Percentiles rank a stretch among this genome's conserved stretches.
Conservation (phyloP, 1,140 invertebrate genomes). For the Apocrypta bakeri region DNA sequence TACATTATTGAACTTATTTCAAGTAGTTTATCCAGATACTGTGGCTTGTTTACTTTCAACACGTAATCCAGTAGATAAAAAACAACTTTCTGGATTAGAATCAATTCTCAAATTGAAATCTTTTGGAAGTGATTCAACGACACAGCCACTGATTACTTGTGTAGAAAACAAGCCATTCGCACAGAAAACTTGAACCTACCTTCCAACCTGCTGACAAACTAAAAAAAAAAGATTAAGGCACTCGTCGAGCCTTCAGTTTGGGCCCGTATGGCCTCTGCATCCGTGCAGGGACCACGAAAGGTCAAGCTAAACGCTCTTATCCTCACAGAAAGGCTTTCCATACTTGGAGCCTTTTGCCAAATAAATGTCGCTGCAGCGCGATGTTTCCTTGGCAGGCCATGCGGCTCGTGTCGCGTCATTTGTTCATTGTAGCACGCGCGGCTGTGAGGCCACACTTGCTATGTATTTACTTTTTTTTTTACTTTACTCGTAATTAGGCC, state of each 20-base stretch:
- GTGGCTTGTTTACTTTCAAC: conserved; percentile 15
- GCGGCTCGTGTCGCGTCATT: conserved; percentile 75
- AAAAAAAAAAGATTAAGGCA: conserved; percentile 60
- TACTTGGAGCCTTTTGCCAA: conserved; percentile 69
- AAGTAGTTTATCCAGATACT: not conserved
- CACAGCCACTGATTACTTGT: not conserved
- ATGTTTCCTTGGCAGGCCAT: conserved; percentile 74
- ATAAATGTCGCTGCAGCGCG: conserved; percentile 63
- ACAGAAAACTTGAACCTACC: conserved; percentile 61
- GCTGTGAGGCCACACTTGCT: conserved; percentile 68
- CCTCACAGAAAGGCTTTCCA: conserved; percentile 75
- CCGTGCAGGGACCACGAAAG: conserved; percentile 41
- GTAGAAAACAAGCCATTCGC: conserved; percentile 53
- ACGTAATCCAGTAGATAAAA: not conserved
- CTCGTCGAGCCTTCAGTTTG: conserved; percentile 72
- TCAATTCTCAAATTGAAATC: not conserved
- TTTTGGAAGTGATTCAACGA: not conserved
- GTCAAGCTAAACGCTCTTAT: conserved; percentile 71
- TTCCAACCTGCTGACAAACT: conserved; percentile 63
- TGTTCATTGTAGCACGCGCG: conserved; percentile 74
- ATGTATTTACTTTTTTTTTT: conserved; percentile 34
- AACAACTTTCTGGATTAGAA: too few species aligned
- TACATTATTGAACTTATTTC: not conserved
- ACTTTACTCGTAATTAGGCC: not conserved
- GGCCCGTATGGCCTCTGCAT: conserved; percentile 11